Base-by-base conservation (phyloP, 1,140 invertebrate species). In the Tyrophagus putrescentiae region DNA sequence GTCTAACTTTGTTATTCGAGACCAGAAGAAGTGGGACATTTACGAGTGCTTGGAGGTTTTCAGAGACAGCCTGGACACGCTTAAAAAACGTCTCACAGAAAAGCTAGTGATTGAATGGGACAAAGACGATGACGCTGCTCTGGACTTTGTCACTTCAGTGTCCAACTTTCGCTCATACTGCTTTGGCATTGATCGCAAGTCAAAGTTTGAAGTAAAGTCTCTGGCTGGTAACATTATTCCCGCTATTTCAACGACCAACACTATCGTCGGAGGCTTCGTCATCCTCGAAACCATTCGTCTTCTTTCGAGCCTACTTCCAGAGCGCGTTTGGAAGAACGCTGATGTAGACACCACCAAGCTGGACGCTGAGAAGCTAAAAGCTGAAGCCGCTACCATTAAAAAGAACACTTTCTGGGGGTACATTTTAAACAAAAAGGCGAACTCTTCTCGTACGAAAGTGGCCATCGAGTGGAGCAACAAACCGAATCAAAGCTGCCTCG, bases 211-310 rank as follows among this genome's bases (percentile, higher is more conserved):
- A 68, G 84, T 96, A 3, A 98, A 98, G 80, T 96, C 94, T 28
- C 97, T 98, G 87, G 95, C 95, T 11, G 94, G 95, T 1, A 81
- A 81, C 67, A 98, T 98, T 62, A 95, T 98, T 68, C 94, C 95
- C 42, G 95, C 95, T 0, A 98, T 99, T 69, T 94, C 95, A 1
- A 95, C 94, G 3, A 96, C 94, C 3, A 99, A 99, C 71, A 94
- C 95, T 0, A 88, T 98, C 61, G 84, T 98, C 44, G 92, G 92
- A 25, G 95, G 92, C 0, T 74, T 98, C 4, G 86, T 94, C 18
- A 88, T 98, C 0, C 75, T 97, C 32, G 82, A 92, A 64, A 82
- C 86, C 2, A 81, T 95, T 48, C 82, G 84, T 57, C 78, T 95
- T n/a, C 73, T 96, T 0, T 72, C 77, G 60, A 77, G 79, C 6